phyloP scores from a whole-genome alignment of 2,113 vertebrate genomes.

The Haemorhous mexicanus region DNA sequence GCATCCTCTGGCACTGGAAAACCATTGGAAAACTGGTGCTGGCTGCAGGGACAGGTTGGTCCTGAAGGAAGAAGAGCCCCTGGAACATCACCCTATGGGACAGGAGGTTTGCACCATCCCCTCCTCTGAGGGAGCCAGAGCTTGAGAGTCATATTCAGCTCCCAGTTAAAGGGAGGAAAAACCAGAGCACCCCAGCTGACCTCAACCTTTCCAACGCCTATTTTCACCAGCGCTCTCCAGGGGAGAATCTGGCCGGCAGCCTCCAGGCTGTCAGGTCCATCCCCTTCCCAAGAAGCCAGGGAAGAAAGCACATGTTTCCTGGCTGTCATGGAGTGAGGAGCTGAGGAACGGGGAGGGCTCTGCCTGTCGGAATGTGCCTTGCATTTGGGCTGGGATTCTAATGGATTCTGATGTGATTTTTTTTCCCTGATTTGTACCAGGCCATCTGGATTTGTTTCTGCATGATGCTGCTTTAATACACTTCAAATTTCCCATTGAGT shows the following conservation, averaged over 20 bases:
- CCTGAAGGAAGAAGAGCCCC: background rate
- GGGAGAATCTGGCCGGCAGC: background rate
- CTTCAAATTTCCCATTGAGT: slow-evolving; percentile 65
- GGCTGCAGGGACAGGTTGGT: background rate
- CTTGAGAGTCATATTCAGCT: fast-evolving
- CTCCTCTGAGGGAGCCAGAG: background rate
- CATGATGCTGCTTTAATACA: slow-evolving; percentile 61
- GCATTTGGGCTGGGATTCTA: slow-evolving; percentile 59
- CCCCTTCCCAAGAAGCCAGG: background rate
- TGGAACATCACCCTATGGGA: fast-evolving
- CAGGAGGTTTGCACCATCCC: fast-evolving
- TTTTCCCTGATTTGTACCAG: slow-evolving; percentile 56
- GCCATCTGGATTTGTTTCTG: slow-evolving; percentile 71
- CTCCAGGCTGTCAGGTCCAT: slow-evolving; percentile 24
- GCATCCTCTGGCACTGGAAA: background rate
- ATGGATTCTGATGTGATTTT: slow-evolving; percentile 61
- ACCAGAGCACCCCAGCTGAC: background rate
- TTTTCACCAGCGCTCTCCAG: background rate
- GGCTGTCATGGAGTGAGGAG: slow-evolving; percentile 7
- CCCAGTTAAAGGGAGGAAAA: background rate
- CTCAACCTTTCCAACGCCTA: background rate
- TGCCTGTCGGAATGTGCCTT: slow-evolving; percentile 43
- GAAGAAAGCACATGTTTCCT: slow-evolving; percentile 49
- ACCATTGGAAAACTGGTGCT: background rate
- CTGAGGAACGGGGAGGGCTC: slow-evolving; percentile 36